Evolutionary conservation across 1,140 invertebrate genomes (phyloP).

Genomic region (Pinna nobilis): DNA sequence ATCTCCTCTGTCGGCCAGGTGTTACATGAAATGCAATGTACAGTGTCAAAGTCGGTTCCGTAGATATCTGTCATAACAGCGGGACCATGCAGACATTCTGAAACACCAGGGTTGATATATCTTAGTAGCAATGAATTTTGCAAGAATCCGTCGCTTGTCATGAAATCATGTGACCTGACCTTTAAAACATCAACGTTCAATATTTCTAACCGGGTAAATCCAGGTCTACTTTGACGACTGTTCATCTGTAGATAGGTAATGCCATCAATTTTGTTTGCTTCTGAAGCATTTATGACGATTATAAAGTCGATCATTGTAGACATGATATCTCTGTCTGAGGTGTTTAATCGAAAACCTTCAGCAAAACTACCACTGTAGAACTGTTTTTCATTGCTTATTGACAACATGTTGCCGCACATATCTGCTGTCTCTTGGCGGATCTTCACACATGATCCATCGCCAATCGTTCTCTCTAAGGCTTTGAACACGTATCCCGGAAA

Average conservation of each 20-base stretch:
- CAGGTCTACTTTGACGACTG: not conserved
- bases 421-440: no score
- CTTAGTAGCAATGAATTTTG: not conserved
- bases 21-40: constrained; percentile 4
- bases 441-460: no score
- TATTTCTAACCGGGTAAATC: not conserved
- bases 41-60: not conserved
- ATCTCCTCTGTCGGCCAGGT: constrained; percentile 16
- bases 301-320: no score
- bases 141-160: not conserved
- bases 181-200: no score
- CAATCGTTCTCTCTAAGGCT: no score
- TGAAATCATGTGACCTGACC: not conserved
- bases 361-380: not conserved
- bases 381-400: no score
- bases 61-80: not conserved
- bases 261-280: not conserved
- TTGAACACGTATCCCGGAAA: no score
- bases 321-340: not conserved
- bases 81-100: constrained; percentile 9
- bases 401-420: no score
- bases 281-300: not conserved
- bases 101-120: not conserved
- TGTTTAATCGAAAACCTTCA: not conserved
- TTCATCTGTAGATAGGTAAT: not conserved